Base-by-base conservation (phyloP, 2,888 invertebrate species). In the Sinhomidia bicolor region DNA sequence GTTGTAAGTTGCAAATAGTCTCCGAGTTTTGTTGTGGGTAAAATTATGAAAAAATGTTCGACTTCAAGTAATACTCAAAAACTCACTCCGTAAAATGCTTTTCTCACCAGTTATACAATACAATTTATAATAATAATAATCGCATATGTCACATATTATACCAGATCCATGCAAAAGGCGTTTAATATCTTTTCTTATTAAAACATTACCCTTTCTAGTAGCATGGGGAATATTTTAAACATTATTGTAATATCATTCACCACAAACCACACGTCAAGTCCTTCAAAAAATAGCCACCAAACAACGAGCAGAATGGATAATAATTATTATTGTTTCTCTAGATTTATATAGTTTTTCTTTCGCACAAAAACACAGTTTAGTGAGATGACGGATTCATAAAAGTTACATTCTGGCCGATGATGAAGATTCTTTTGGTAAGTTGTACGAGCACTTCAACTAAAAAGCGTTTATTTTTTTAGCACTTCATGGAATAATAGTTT, bases 381-480 rank as follows among this genome's bases (percentile, higher is more conserved):
- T 14, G 57, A 32, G 14, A 62, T 79, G 85, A 85, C 85, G 85
- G 85, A 85, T 85, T 78, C 41, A 62, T 79, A 32, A 41, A 65
- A 78, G 51, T 79, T 78, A 60, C 17, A 20, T 17, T 85, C 79
- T 85, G 85, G 85, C 65, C 65, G 85, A 85, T 79, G 26, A 78
- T n/a, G n/a, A n/a, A 47, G 47, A 51, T 76, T 62, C 20, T 17
- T 26, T 60, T n/a, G 60, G 32, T 65, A 41, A 44, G 10, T 57
- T 76, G 29, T 76, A 85, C 76, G 12, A 74, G n/a, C 74, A 74
- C 68, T 74, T 44, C 26, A 62, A 62, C 62, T 62, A 14, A 17
- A 54, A 54, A 74, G 29, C 74, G 47, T 20, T 47, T 36, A 74
- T 26, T 74, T 74, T 74, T n/a, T n/a, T n/a, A 74, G 74, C 74